These are phyloP conservation scores for Xiphorhynchus elegans DNA, from an alignment of 2,113 vertebrate genomes.

Conservation along the genomic window DNA sequence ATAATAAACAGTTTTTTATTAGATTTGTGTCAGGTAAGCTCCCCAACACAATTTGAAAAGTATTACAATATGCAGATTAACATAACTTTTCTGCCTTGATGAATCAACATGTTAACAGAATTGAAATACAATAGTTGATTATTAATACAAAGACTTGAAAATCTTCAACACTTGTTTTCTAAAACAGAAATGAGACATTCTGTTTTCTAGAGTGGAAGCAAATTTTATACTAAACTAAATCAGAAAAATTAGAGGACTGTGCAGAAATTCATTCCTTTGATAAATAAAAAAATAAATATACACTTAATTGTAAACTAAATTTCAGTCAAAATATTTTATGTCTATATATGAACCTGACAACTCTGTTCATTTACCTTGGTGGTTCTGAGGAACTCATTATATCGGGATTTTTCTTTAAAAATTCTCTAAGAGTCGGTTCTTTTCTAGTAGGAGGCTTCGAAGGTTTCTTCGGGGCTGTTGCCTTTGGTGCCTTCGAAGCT, in stretches of 20 bases:
- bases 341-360: background rate
- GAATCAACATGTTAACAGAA: background rate
- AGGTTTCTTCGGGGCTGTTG: background rate
- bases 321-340: background rate
- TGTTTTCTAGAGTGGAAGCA: background rate
- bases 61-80: background rate
- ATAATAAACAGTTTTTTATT: background rate
- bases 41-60: background rate
- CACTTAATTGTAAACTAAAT: background rate
- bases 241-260: background rate
- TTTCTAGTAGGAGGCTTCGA: background rate
- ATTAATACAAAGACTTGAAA: background rate
- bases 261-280: background rate
- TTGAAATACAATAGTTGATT: background rate
- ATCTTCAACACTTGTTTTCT: background rate
- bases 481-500: background rate
- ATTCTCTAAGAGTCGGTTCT: slow-evolving; percentile 2
- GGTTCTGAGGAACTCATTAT: background rate
- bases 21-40: background rate
- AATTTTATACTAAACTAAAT: background rate
- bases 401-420: background rate
- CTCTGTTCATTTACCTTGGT: slow-evolving; percentile 23
- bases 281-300: background rate
- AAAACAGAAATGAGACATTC: background rate
- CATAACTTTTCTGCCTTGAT: background rate